phyloP scores from a whole-genome alignment of 2,888 invertebrate genomes.

The Leucania comma region DNA sequence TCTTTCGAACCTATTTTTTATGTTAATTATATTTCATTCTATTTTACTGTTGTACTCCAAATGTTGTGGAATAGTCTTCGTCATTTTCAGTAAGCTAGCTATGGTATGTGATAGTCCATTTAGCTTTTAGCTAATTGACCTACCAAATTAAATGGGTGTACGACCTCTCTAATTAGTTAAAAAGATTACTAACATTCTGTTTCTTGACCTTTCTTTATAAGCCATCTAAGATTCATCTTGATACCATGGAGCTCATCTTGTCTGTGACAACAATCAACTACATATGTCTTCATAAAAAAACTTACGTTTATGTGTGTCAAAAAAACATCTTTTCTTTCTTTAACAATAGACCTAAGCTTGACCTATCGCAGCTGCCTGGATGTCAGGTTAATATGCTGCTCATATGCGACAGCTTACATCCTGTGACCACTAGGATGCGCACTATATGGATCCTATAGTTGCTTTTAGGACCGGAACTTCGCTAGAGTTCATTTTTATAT shows the following conservation, averaged over 20 bases:
- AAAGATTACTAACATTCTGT: slow-evolving; percentile 14
- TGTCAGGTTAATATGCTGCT: slow-evolving; percentile 50
- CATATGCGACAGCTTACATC: slow-evolving; percentile 53
- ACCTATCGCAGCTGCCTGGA: slow-evolving; percentile 17
- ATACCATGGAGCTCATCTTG: too few relatives aligned
- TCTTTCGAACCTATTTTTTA: not conserved
- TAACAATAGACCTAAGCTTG: slow-evolving; percentile 7
- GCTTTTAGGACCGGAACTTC: slow-evolving; percentile 4
- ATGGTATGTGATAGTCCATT: slow-evolving; percentile 23
- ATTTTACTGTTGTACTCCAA: not conserved
- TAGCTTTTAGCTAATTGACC: slow-evolving; percentile 47
- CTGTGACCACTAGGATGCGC: slow-evolving; percentile 41
- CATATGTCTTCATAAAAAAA: too few relatives aligned
- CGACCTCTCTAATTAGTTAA: slow-evolving; percentile 32
- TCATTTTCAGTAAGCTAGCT: slow-evolving; percentile 5
- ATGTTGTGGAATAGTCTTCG: not conserved
- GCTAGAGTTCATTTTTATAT: not conserved
- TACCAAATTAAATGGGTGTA: slow-evolving; percentile 35
- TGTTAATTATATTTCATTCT: not conserved
- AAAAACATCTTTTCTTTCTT: too few relatives aligned
- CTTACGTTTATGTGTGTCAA: too few relatives aligned
- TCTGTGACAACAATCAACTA: not conserved
- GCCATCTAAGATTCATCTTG: not conserved
- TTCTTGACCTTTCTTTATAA: slow-evolving; percentile 7
- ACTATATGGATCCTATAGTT: not conserved